Evolutionary conservation across 2,113 vertebrate species (phyloP).

Genomic region (Halichoeres trimaculatus): DNA sequence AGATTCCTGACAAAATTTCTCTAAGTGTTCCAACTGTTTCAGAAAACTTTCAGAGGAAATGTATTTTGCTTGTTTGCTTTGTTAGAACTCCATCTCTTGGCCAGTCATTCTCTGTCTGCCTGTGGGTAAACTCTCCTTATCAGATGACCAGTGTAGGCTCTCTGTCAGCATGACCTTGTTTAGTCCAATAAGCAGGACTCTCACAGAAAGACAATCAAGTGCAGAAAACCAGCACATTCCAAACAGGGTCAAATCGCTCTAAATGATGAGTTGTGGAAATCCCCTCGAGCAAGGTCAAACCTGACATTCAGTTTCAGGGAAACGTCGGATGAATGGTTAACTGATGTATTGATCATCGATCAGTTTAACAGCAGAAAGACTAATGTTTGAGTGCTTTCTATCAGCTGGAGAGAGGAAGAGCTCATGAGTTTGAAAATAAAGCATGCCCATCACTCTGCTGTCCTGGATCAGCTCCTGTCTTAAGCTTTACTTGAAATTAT

Average conservation of each 20-base stretch:
- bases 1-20: background rate
- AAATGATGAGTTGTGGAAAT: constrained; percentile 18
- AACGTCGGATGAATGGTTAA: constrained; percentile 25
- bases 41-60: background rate
- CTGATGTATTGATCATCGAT: constrained; percentile 39
- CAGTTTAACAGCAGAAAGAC: constrained; percentile 1
- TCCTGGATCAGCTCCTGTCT: background rate
- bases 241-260: constrained; percentile 14
- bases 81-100: background rate
- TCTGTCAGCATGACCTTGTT: constrained; percentile 20
- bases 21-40: too few relatives aligned
- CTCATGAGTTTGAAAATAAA: background rate
- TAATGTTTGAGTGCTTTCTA: constrained; percentile 17
- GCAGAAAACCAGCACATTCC: background rate
- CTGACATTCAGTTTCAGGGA: constrained; percentile 30
- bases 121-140: background rate
- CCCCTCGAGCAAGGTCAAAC: constrained; percentile 55
- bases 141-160: background rate
- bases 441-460: too few relatives aligned
- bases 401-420: background rate
- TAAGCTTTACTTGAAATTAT: too few relatives aligned
- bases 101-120: background rate
- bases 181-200: constrained; percentile 35
- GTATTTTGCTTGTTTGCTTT: background rate
- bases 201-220: constrained; percentile 6